Conservation (phyloP, 1,140 invertebrate genomes). For the Eciton burchellii region DNA sequence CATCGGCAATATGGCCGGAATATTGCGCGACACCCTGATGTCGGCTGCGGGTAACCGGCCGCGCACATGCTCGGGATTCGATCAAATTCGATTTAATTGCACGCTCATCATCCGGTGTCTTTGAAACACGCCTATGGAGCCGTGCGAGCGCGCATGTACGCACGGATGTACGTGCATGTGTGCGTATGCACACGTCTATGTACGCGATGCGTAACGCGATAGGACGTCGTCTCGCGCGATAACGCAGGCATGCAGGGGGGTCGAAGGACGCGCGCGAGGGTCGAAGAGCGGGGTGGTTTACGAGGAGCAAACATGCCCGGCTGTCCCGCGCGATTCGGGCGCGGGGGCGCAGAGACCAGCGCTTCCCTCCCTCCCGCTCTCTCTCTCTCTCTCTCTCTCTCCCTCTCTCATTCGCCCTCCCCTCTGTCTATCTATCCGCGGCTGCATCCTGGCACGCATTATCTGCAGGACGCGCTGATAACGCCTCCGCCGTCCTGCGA, state of each 20-base stretch:
- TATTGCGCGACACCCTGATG: slow-evolving; percentile 43
- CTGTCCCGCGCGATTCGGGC: slow-evolving; percentile 63
- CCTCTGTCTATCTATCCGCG: slow-evolving; percentile 52
- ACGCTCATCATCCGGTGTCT: slow-evolving; percentile 13
- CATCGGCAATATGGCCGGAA: slow-evolving; percentile 49
- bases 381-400: slow-evolving; percentile 20
- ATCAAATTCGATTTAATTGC: slow-evolving; percentile 67
- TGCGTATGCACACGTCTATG: not conserved
- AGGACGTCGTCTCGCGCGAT: slow-evolving; percentile 54
- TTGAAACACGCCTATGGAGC: slow-evolving; percentile 46
- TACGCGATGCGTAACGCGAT: slow-evolving; percentile 30
- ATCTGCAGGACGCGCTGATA: slow-evolving; percentile 72
- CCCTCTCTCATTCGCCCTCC: too few species aligned
- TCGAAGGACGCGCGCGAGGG: slow-evolving; percentile 59
- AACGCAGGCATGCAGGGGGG: slow-evolving; percentile 62
- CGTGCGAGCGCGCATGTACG: not conserved
- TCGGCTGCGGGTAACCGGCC: slow-evolving; percentile 49
- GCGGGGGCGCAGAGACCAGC: slow-evolving; percentile 52
- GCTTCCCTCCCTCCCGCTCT: slow-evolving; percentile 34
- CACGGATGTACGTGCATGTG: too few species aligned
- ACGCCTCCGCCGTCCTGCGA: slow-evolving; percentile 53
- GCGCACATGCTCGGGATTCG: slow-evolving; percentile 55
- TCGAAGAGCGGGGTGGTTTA: slow-evolving; percentile 72
- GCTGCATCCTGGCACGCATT: slow-evolving; percentile 72
- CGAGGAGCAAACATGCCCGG: slow-evolving; percentile 73